Base-by-base conservation (phyloP, 2,797 vertebrate species). In the Gastrophryne carolinensis region DNA sequence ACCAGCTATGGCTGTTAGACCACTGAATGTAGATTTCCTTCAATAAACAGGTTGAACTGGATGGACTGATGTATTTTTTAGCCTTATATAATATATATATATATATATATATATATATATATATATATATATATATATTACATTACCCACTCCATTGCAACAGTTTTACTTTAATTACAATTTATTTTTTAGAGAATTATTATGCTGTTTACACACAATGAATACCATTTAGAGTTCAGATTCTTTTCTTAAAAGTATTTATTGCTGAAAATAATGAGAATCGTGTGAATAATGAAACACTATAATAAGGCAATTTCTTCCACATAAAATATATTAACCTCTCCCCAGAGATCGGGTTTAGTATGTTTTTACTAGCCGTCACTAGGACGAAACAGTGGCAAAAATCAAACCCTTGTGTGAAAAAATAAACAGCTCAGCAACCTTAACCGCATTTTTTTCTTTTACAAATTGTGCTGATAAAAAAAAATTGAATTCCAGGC, bases 361-460 rank as follows among this genome's bases (percentile, higher is more conserved):
- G 41, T n/a, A 58, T 19, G 10, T 70, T 47, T n/a, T 71, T 24
- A n/a, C 49, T 64, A 47, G 29, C 4, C 17, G 57, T 27, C 35
- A 30, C 67, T 75, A 49, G 4, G 24, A 56, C 9, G 52, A 68
- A 68, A 30, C 35, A 71, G 50, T 77, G 35, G 50, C 49, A 64
- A 71, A 71, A 30, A 53, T 53, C 9, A 39, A 61, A 69, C 37
- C 32, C 26, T 19, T 70, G 19, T 54, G 57, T 29, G 21, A 52
- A 54, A 54, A 41, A 34, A 56, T 44, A 57, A 64, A 35, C 37
- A 50, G 54, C 32, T 75, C 73, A 68, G 26, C 73, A 64, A 57
- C 27, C 54, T 71, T 77, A 26, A 34, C 52, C 41, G 56, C n/a
- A 54, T 26, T 56, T 64, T 76, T 47, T 3, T 21, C 70, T 41